Percentiles rank a stretch among this genome's conserved stretches.
These are phyloP conservation scores for Drosophila bifasciata DNA, from an alignment of 1,140 invertebrate species.

Conservation along the genomic window DNA sequence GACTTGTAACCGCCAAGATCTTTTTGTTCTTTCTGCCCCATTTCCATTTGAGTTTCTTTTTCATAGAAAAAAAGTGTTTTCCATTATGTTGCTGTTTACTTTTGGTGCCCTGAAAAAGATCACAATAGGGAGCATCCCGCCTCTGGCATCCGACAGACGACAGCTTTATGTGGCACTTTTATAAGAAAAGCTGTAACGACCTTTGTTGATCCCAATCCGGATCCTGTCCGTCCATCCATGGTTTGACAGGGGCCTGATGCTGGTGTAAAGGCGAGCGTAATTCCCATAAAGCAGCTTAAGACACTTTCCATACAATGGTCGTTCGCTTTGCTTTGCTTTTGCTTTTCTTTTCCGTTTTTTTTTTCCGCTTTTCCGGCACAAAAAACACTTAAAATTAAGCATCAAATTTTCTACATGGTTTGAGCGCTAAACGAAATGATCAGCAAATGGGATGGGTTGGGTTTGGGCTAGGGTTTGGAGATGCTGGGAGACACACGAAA, in stretches of 20 bases:
- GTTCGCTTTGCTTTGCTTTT: too few species aligned
- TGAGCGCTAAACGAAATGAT: conserved; percentile 61
- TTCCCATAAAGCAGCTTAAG: conserved; percentile 81
- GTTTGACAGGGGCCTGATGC: conserved; percentile 69
- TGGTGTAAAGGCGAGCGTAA: conserved; percentile 67
- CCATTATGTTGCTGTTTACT: conserved; percentile 19
- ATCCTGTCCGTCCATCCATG: conserved; percentile 37
- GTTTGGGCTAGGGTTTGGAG: conserved; percentile 49
- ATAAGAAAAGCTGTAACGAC: conserved; percentile 58
- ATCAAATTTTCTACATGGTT: conserved; percentile 56
- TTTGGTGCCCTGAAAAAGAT: conserved; percentile 32
- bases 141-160: conserved; percentile 14
- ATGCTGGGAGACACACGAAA: conserved; percentile 23
- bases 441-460: conserved; percentile 59
- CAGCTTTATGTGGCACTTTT: conserved; percentile 54
- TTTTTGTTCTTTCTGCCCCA: not conserved
- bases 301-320: conserved; percentile 53
- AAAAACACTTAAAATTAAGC: conserved; percentile 73
- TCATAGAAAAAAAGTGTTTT: conserved; percentile 33
- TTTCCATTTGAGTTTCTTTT: conserved; percentile 21
- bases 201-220: conserved; percentile 31
- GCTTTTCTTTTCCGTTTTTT: not conserved
- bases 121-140: conserved; percentile 62
- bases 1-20: conserved; percentile 43
- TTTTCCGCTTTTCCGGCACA: conserved; percentile 62